Conservation (phyloP, 2,888 invertebrate genomes). For the Ochropleura leucogaster region DNA sequence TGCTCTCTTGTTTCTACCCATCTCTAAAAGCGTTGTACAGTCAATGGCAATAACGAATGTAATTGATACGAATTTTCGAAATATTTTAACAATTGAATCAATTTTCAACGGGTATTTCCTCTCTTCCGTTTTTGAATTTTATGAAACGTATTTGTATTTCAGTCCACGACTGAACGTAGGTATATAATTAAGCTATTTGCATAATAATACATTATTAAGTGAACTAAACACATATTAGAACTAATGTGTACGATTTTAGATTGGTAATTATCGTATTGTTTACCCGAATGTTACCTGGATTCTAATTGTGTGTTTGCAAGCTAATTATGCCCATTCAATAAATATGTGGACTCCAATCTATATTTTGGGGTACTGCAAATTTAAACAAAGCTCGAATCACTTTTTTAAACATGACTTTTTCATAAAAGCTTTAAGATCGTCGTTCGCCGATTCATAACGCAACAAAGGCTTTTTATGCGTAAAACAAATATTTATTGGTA, state of each 20-base stretch:
- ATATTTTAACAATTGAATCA: background rate
- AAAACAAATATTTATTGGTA: background rate
- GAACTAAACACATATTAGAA: slow-evolving; percentile 8
- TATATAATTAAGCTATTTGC: background rate
- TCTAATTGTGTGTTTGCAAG: slow-evolving; percentile 26
- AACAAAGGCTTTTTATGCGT: background rate
- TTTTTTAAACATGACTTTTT: too few relatives aligned
- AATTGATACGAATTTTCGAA: background rate
- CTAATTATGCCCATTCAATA: slow-evolving; percentile 19
- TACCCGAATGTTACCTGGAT: slow-evolving; percentile 9
- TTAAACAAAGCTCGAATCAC: background rate
- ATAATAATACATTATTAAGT: background rate
- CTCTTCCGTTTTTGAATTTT: background rate
- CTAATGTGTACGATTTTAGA: slow-evolving; percentile 11
- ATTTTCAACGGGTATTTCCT: background rate
- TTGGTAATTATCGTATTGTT: slow-evolving; percentile 37
- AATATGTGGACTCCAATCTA: background rate
- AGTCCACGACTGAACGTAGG: background rate
- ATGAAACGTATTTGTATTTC: background rate
- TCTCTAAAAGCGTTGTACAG: background rate
- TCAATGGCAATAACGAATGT: background rate
- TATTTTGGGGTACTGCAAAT: background rate
- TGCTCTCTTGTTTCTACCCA: slow-evolving; percentile 20
- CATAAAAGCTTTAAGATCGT: background rate
- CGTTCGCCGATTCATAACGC: background rate